Evolutionary conservation across 2,113 vertebrate genomes (phyloP).

Genomic region (Ibidorhyncha struthersii): DNA sequence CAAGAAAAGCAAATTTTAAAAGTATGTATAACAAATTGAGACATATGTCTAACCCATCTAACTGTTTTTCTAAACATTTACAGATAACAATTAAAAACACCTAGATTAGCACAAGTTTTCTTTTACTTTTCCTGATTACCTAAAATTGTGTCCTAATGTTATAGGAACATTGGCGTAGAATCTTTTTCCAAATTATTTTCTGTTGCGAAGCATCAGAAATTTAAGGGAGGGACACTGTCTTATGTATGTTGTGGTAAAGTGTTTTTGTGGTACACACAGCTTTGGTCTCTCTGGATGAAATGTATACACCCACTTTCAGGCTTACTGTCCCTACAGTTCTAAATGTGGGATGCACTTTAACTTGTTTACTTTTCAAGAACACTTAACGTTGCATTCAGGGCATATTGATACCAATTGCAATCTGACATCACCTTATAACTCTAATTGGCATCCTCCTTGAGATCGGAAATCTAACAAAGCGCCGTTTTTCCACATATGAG

Average conservation of each 20-base stretch:
- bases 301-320: not conserved
- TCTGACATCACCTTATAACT: not conserved
- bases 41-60: not conserved
- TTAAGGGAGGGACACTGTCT: not conserved
- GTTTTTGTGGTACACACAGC: not conserved
- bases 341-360: not conserved
- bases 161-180: not conserved
- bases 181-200: not conserved
- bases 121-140: not conserved
- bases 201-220: not conserved
- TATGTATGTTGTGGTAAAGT: not conserved
- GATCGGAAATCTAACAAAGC: not conserved
- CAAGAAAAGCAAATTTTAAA: not conserved
- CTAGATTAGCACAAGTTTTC: not conserved
- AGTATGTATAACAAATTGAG: not conserved
- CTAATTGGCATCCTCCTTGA: not conserved
- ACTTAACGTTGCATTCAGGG: not conserved
- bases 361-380: not conserved
- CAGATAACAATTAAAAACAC: not conserved
- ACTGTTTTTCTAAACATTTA: not conserved
- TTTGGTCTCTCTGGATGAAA: not conserved
- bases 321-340: not conserved
- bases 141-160: not conserved
- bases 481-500: accelerated
- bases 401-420: not conserved